Base-by-base conservation (phyloP, 1,140 invertebrate genomes). In the Delia radicum region DNA sequence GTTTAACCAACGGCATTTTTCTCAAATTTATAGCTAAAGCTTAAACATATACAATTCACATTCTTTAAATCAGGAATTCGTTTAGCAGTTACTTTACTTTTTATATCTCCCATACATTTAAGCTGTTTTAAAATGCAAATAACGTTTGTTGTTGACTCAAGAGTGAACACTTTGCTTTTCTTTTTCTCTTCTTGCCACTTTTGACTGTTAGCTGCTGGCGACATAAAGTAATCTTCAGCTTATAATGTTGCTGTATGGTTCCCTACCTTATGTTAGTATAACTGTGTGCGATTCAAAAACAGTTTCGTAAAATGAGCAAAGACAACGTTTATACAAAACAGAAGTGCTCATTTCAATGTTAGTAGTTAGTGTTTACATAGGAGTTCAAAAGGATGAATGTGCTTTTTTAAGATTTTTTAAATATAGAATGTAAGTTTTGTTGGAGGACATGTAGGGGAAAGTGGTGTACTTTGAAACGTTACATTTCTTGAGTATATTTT, bases 131-230 rank as follows among this genome's bases (percentile, higher is more conserved):
- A 33, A 69, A 69, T 69, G 65, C 65, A 69, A 69, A 69, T 69
- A 33, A 69, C n/a, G 62, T 69, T 69, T 69, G 29, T 69, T 69
- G 65, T 69, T 69, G 65, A 69, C n/a, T 69, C 65, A 69, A 69
- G 65, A 69, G 65, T 33, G 31, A 33, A 21, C 65, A 69, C 65
- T 69, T 69, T 31, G 10, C 65, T 33, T 69, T 69, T 65, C n/a
- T n/a, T n/a, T n/a, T n/a, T n/a, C n/a, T n/a, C n/a, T n/a, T n/a
- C n/a, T 33, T 69, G 29, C 65, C 65, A 33, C 65, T 33, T 37
- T 69, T 69, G 29, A 69, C 29, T 33, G 4, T 69, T 69, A 69
- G 15, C 65, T 69, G 65, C 29, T 69, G 65, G 65, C 65, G 65
- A 69, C 65, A 69, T 69, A 31, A 69, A 69, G 31, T 69, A 69